These are phyloP conservation scores for Seriola dumerili DNA, from an alignment of 2,113 vertebrate genomes.

Conservation along the genomic window DNA sequence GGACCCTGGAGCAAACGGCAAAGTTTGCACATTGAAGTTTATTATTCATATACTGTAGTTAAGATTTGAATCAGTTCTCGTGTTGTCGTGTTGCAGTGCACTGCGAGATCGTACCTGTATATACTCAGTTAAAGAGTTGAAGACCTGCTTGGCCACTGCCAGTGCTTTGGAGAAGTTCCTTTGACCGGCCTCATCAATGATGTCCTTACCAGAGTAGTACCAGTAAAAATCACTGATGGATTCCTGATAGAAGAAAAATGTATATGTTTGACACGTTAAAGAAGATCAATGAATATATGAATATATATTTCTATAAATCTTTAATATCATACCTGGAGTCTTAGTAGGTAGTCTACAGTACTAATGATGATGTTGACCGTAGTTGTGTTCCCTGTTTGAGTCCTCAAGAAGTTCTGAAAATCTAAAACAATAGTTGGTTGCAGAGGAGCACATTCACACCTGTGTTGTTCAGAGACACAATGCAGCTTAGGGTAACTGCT, in stretches of 20 bases:
- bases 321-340: conserved; percentile 89
- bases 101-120: conserved; percentile 89
- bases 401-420: conserved; percentile 98
- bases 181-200: conserved; percentile 97
- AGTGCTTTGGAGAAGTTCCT: conserved; percentile 97
- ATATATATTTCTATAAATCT: not conserved
- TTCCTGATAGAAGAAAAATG: conserved; percentile 84
- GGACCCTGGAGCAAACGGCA: conserved; percentile 86
- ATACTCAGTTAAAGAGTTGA: conserved; percentile 98
- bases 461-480: not conserved
- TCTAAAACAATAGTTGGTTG: conserved; percentile 80
- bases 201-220: conserved; percentile 98
- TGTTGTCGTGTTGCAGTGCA: not conserved
- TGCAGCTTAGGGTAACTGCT: not conserved
- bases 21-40: not conserved
- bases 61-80: not conserved
- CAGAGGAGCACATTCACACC: not conserved
- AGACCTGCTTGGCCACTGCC: conserved; percentile 97
- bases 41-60: not conserved
- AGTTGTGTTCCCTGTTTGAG: conserved; percentile 98
- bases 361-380: conserved; percentile 98
- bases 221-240: conserved; percentile 99
- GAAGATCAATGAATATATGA: not conserved
- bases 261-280: not conserved
- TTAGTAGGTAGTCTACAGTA: conserved; percentile 96